Evolutionary conservation across 2,888 invertebrate species (phyloP).

Genomic region (Papilio demoleus): DNA sequence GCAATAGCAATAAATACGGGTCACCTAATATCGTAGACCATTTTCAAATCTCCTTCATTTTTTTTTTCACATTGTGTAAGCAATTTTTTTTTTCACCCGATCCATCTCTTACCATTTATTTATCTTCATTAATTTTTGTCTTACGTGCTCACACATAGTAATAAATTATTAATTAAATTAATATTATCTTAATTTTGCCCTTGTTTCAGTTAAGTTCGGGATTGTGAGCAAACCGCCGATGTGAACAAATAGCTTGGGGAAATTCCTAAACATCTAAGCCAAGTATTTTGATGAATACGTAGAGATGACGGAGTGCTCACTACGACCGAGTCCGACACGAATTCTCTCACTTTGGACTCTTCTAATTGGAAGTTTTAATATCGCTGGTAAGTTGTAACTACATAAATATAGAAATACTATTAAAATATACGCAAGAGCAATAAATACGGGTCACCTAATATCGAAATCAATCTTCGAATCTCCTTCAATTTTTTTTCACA

Average conservation of each 20-base stretch:
- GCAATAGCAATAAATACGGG: too few relatives aligned
- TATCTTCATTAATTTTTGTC: background rate
- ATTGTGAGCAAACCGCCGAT: slow-evolving; percentile 19
- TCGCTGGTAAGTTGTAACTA: slow-evolving; percentile 9
- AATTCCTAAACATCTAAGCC: slow-evolving; percentile 29
- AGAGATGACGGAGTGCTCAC: slow-evolving; percentile 67
- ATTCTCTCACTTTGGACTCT: slow-evolving; percentile 70
- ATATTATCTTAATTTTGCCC: slow-evolving; percentile 34
- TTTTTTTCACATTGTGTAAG: too few relatives aligned
- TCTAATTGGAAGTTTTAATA: slow-evolving; percentile 68
- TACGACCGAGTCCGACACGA: slow-evolving; percentile 60
- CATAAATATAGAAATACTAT: too few relatives aligned
- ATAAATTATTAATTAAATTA: slow-evolving; percentile 25
- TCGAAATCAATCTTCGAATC: too few relatives aligned
- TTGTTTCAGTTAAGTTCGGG: slow-evolving; percentile 44
- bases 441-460: too few relatives aligned
- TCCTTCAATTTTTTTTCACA: too few relatives aligned
- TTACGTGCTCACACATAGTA: background rate
- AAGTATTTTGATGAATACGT: slow-evolving; percentile 36
- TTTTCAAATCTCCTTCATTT: too few relatives aligned
- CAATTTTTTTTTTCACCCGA: too few relatives aligned
- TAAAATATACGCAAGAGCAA: too few relatives aligned
- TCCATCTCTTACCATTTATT: background rate
- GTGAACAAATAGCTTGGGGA: slow-evolving; percentile 28
- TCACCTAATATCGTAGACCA: too few relatives aligned